Evolutionary conservation across 2,797 vertebrate genomes (phyloP).

Genomic region (Sebastes minor): DNA sequence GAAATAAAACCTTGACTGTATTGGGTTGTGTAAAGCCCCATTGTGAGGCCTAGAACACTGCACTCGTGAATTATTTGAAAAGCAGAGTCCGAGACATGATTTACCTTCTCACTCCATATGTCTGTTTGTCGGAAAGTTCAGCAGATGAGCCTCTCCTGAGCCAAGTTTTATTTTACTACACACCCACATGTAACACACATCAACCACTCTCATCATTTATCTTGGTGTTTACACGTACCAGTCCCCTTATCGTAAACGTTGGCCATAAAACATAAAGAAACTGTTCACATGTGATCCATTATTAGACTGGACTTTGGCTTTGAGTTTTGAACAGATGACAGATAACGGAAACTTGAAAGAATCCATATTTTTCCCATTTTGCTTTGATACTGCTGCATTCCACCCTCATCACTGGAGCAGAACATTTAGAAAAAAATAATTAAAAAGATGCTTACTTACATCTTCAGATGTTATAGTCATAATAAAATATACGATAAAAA

Average conservation of each 20-base stretch:
- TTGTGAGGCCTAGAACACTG: background rate
- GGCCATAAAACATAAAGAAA: slow-evolving; percentile 48
- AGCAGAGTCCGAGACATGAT: slow-evolving; percentile 7
- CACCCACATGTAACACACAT: slow-evolving; percentile 48
- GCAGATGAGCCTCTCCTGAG: slow-evolving; percentile 46
- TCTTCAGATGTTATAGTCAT: background rate
- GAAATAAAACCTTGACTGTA: background rate
- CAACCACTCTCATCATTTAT: slow-evolving; percentile 59
- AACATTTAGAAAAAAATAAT: background rate
- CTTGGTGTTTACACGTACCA: slow-evolving; percentile 58
- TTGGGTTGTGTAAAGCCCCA: background rate
- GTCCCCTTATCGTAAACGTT: slow-evolving; percentile 60
- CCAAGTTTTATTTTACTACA: slow-evolving; percentile 47
- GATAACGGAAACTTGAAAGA: slow-evolving; percentile 13
- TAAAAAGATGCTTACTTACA: background rate
- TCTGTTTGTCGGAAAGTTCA: slow-evolving; percentile 17
- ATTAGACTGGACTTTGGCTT: slow-evolving; percentile 25
- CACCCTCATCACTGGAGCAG: slow-evolving; percentile 75
- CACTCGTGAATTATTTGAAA: background rate
- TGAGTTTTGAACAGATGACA: slow-evolving; percentile 12
- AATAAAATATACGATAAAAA: background rate
- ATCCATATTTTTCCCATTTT: background rate
- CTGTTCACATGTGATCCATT: slow-evolving; percentile 56
- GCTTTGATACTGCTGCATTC: slow-evolving; percentile 82
- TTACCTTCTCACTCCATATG: slow-evolving; percentile 9